Evolutionary conservation across 1,140 invertebrate species (phyloP).

Genomic region (Drosophila hydei): DNA sequence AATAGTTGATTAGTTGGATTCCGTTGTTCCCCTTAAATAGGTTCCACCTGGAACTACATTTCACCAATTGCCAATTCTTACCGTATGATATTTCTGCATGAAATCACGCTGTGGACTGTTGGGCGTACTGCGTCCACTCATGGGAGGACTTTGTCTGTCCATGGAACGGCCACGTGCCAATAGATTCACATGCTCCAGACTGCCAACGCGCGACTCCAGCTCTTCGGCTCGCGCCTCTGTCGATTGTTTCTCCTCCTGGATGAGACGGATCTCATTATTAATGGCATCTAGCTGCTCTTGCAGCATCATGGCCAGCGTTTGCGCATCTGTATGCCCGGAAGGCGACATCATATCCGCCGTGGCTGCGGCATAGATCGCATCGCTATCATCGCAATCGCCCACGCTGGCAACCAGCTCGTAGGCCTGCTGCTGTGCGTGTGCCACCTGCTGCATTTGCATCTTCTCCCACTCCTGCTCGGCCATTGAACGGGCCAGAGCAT

Average conservation of each 20-base stretch:
- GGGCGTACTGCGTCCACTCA: conserved; percentile 88
- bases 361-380: conserved; percentile 89
- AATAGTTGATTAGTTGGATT: neutral
- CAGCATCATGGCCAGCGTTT: conserved; percentile 98
- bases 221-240: conserved; percentile 98
- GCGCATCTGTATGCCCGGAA: conserved; percentile 95
- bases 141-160: conserved; percentile 90
- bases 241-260: conserved; percentile 99
- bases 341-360: conserved; percentile 90
- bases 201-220: conserved; percentile 97
- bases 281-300: conserved; percentile 99
- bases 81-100: conserved; percentile 85
- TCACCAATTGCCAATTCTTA: too few relatives aligned
- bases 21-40: too few relatives aligned
- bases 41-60: neutral
- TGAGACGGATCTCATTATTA: conserved; percentile 98
- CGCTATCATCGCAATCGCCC: conserved; percentile 92
- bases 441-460: conserved; percentile 93
- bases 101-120: conserved; percentile 83
- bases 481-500: conserved; percentile 86
- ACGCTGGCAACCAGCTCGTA: conserved; percentile 96
- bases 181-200: conserved; percentile 96
- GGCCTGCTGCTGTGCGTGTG: conserved; percentile 97
- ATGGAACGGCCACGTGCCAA: conserved; percentile 90
- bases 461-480: conserved; percentile 97